These are phyloP conservation scores for Cinclus mexicanus DNA, from an alignment of 2,113 vertebrate genomes.

Conservation along the genomic window DNA sequence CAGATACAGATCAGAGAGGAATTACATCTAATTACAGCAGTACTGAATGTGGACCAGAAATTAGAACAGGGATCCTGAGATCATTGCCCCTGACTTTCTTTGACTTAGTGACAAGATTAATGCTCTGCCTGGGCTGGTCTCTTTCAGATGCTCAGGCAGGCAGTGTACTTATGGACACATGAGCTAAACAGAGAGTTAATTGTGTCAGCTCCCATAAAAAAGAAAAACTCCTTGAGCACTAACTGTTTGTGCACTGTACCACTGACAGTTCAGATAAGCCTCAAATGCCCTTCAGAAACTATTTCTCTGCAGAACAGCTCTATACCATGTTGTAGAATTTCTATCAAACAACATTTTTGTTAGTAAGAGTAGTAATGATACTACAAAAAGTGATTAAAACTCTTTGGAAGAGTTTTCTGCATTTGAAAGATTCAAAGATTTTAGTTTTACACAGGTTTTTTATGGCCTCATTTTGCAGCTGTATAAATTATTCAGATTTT, in stretches of 20 bases:
- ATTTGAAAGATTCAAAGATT: neutral
- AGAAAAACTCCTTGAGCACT: neutral
- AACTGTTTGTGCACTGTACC: neutral
- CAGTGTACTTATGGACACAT: neutral
- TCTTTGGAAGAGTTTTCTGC: neutral
- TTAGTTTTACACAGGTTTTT: neutral
- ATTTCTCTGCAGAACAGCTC: neutral
- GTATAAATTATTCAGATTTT: neutral
- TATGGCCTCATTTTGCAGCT: neutral
- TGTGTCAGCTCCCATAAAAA: slow-evolving; percentile 11
- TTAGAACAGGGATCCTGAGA: slow-evolving; percentile 12
- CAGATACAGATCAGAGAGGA: slow-evolving; percentile 2
- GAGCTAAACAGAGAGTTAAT: slow-evolving; percentile 26
- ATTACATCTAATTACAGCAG: slow-evolving; percentile 26
- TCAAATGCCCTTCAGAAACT: neutral
- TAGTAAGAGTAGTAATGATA: neutral
- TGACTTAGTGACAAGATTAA: slow-evolving; percentile 22
- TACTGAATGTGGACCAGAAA: slow-evolving; percentile 21
- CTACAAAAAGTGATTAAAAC: neutral
- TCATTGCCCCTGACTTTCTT: neutral
- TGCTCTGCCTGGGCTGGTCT: neutral
- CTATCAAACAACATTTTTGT: neutral
- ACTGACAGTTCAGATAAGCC: neutral
- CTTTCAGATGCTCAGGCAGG: neutral
- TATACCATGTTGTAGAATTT: neutral